Evolutionary conservation across 1,140 invertebrate genomes (phyloP), one percentile per base, ranked within the genome.

Genomic region (Oscheius sp.): DNA sequence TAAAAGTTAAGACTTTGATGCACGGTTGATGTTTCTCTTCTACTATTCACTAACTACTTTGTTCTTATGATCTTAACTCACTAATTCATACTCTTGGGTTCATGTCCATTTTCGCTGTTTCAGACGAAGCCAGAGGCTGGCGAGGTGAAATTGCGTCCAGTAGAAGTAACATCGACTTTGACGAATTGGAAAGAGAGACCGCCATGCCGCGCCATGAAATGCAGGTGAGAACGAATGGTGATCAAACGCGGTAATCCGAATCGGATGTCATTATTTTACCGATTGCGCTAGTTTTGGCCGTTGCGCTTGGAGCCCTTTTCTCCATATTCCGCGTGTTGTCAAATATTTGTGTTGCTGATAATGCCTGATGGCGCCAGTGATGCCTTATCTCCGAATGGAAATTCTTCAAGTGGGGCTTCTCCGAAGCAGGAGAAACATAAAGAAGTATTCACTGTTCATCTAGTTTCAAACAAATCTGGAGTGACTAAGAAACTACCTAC

Each of bases 71-170:
- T 42, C 10, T 42, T 10, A 10, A 10, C 38, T 42, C n/a, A 20
- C 49, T 55, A 55, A 13, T 26, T 20, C 4, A 26, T 15, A 55
- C 23, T 55, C 10, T 42, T 10, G n/a, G n/a, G 38, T n/a, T n/a
- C 38, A 42, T 10, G 10, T n/a, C 10, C n/a, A 10, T 42, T 42
- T 42, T 10, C n/a, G n/a, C n/a, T n/a, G n/a, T 42, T 55, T 23
- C 49, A 55, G 49, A 55, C 49, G 49, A 55, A 55, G 49, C 49
- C 28, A 15, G 49, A 55, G 49, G 49, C 23, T 55, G 49, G 49
- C 7, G 49, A 23, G 49, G 23, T 13, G 49, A 55, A 26, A 55
- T 55, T 4, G 49, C 49, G 4, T 55, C 49, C 23, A 55, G 49
- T 26, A 15, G 49, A 4, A 55, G 23, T 55, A 55, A 55, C 7